phyloP scores from a whole-genome alignment of 2,888 invertebrate species.

The Cataglyphis livida region DNA sequence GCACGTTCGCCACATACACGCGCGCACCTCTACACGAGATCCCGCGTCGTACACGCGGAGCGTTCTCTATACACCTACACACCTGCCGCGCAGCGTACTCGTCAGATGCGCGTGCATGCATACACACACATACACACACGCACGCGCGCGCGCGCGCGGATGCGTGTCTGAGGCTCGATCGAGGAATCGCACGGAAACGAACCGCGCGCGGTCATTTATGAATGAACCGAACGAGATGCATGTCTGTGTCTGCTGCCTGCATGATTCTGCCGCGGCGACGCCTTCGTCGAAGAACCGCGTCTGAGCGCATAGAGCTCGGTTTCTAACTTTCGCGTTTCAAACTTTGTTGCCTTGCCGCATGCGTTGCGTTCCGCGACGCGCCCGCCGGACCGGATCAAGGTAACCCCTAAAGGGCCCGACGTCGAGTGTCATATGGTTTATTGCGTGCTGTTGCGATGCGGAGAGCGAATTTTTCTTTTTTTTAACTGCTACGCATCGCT shows the following conservation, averaged over 20 bases:
- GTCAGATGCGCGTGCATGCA: constrained; percentile 33
- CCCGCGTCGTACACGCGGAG: constrained; percentile 13
- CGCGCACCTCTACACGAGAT: constrained; percentile 71
- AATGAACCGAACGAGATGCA: constrained; percentile 66
- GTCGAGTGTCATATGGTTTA: constrained; percentile 47
- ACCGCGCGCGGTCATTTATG: constrained; percentile 61
- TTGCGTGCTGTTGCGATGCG: constrained; percentile 30
- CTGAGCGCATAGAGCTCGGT: background rate
- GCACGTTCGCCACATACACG: constrained; percentile 17
- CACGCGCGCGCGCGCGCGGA: background rate
- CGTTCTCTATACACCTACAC: constrained; percentile 71
- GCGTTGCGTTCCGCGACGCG: constrained; percentile 8
- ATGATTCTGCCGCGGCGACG: constrained; percentile 33
- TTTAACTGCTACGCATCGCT: constrained; percentile 21
- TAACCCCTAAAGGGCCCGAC: constrained; percentile 26
- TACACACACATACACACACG: constrained; percentile 11
- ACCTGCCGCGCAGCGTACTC: constrained; percentile 65
- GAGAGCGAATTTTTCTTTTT: constrained; percentile 9
- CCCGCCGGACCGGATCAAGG: constrained; percentile 10
- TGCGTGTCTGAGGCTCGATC: constrained; percentile 51
- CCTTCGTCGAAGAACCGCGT: background rate
- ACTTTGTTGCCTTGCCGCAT: constrained; percentile 21
- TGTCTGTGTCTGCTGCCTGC: constrained; percentile 46
- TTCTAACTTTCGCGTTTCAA: background rate
- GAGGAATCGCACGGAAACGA: constrained; percentile 60